These are phyloP conservation scores for Xenopus borealis DNA, from an alignment of 2,113 vertebrate species.

Conservation along the genomic window DNA sequence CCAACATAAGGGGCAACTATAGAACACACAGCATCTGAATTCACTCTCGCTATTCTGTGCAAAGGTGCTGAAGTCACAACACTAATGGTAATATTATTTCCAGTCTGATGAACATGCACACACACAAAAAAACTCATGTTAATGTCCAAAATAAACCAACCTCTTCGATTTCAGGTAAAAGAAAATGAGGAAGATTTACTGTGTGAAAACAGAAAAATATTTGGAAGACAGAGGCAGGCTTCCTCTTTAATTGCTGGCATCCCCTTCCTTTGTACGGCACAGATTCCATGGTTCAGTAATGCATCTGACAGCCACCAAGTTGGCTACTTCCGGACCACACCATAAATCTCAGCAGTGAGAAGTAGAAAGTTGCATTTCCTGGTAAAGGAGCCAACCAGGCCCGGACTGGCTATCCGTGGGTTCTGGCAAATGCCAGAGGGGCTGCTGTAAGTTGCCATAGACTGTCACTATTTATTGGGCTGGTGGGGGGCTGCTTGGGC, in stretches of 20 bases:
- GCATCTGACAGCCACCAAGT: constrained; percentile 51
- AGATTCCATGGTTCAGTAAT: constrained; percentile 49
- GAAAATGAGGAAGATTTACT: constrained; percentile 52
- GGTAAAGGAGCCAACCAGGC: constrained; percentile 31
- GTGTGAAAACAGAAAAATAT: constrained; percentile 44
- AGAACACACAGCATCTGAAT: too few relatives aligned
- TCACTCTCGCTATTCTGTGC: neutral
- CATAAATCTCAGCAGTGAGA: constrained; percentile 53
- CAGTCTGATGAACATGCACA: constrained; percentile 48
- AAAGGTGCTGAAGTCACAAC: neutral
- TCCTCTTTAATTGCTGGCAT: constrained; percentile 54
- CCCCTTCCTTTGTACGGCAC: constrained; percentile 52
- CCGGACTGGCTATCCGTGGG: too few relatives aligned
- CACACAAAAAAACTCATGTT: constrained; percentile 44
- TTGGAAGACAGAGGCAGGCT: constrained; percentile 48
- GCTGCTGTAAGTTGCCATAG: too few relatives aligned
- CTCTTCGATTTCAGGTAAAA: constrained; percentile 57
- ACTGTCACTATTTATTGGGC: too few relatives aligned
- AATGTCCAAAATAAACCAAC: constrained; percentile 50
- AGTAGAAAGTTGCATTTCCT: constrained; percentile 47
- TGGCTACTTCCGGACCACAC: constrained; percentile 54
- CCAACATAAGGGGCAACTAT: too few relatives aligned
- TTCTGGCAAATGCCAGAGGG: too few relatives aligned
- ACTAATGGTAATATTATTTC: constrained; percentile 50
- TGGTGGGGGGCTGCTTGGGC: too few relatives aligned